Evolutionary conservation across 2,888 invertebrate genomes (phyloP), one percentile per base, ranked within the genome.

Genomic region (Dusona sp.): DNA sequence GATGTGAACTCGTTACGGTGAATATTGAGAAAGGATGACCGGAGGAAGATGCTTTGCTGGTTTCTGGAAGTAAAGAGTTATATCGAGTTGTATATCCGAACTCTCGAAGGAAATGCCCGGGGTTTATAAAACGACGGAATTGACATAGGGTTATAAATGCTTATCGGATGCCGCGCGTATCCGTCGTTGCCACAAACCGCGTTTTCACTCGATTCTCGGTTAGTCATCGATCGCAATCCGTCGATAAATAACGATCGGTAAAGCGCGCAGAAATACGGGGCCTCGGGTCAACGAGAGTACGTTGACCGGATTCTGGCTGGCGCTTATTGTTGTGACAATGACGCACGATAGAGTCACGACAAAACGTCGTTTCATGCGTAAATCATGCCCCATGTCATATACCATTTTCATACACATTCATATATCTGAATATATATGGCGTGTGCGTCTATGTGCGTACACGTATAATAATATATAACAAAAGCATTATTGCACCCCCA

Each of bases 391-490:
- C 81, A 19, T 77, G 33, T 77, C 79, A 83, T 86, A 67, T 33
- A 61, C 67, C 86, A 45, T 3, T 57, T 64, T 72, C 68, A 85
- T 88, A 48, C 38, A 51, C 45, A 22, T 22, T n/a, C n/a, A 22
- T 36, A 36, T 33, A 65, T 48, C 1, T 8, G n/a, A 22, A 25
- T 22, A 57, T 68, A 33, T n/a, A 48, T 11, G 42, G n/a, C n/a
- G 6, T 19, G 38, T 38, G 7, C 11, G 19, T 2, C 8, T 48
- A 16, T 25, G 25, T 61, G 7, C 42, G 22, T 22, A 48, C 22
- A 36, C 42, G 88, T 88, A 85, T 88, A 88, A 90, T 90, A 54
- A 73, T 89, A 89, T 89, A 91, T 90, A 90, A 87, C 89, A 78
- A 83, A 75, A 82, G 88, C 90, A 81, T 90, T 90, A 90, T 89